phyloP scores from a whole-genome alignment of 53 echinoderm and acorn worm genomes.

The Echinometra lucunter region DNA sequence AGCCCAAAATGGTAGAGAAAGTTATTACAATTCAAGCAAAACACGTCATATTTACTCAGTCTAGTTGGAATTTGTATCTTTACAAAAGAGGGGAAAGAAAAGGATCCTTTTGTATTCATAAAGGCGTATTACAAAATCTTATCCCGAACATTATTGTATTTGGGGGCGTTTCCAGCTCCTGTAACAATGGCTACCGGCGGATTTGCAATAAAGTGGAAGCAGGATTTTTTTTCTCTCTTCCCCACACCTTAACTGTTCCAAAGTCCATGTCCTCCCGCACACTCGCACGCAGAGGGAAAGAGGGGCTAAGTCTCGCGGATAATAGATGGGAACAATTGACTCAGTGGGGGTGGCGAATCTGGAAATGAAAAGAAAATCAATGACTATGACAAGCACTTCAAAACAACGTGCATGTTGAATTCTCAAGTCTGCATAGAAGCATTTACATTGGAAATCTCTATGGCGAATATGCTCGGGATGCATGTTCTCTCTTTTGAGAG shows the following conservation, averaged over 20 bases:
- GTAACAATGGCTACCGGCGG: neutral
- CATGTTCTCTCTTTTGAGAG: neutral
- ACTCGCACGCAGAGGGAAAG: neutral
- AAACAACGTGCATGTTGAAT: constrained; percentile 2
- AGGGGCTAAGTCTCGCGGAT: constrained; percentile 8
- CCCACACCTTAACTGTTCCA: neutral
- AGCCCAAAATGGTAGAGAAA: neutral
- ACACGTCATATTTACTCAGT: constrained; percentile 1
- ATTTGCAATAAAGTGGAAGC: constrained; percentile 3
- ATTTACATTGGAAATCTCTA: neutral
- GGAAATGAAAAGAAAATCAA: constrained; percentile 53
- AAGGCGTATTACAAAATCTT: neutral
- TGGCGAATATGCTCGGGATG: neutral
- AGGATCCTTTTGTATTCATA: neutral
- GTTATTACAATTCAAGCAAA: neutral
- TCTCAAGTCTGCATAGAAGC: neutral
- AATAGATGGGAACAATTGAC: constrained; percentile 37
- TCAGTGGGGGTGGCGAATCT: constrained; percentile 43
- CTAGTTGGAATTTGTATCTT: neutral
- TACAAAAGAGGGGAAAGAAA: neutral
- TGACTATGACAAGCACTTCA: constrained; percentile 7
- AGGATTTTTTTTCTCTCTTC: neutral
- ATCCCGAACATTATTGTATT: neutral
- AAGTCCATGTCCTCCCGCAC: constrained; percentile 5
- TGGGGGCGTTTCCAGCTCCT: constrained; percentile 16